Evolutionary conservation across 30 jellyfish, hydroid and myxozoan species (phyloP).

Genomic region (Sanderia malayensis): DNA sequence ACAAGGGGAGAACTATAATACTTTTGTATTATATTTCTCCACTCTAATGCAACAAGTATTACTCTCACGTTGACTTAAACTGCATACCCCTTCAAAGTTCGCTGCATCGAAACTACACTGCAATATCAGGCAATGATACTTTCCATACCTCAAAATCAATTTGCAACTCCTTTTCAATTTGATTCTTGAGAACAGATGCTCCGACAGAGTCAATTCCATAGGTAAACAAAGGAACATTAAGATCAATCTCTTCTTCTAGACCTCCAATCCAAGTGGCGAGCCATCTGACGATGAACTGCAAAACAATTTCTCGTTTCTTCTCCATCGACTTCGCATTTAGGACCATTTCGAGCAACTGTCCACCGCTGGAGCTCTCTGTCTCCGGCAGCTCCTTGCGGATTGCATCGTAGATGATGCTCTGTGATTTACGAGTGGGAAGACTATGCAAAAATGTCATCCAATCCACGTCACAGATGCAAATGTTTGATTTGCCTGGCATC

Average conservation of each 20-base stretch:
- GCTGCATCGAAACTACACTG: too few relatives aligned
- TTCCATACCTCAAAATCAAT: constrained; percentile 62
- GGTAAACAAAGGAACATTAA: constrained; percentile 59
- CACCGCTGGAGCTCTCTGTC: constrained; percentile 9
- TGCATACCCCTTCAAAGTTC: too few relatives aligned
- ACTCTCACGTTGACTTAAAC: too few relatives aligned
- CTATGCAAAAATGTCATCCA: constrained; percentile 52
- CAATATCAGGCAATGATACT: too few relatives aligned
- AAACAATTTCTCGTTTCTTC: constrained; percentile 29
- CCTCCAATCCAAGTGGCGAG: constrained; percentile 77
- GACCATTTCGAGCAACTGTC: constrained; percentile 41
- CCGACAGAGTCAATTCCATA: constrained; percentile 76
- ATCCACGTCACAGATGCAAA: constrained; percentile 64
- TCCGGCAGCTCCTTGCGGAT: constrained; percentile 46
- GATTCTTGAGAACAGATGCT: constrained; percentile 57
- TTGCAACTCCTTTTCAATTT: constrained; percentile 59
- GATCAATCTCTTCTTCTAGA: constrained; percentile 58
- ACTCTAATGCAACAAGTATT: too few relatives aligned
- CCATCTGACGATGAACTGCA: constrained; percentile 46
- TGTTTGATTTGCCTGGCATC: constrained; percentile 43
- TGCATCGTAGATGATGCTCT: constrained; percentile 35
- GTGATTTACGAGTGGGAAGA: constrained; percentile 36
- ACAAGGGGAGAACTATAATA: too few relatives aligned
- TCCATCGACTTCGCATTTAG: constrained; percentile 29
- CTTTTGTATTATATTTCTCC: too few relatives aligned